A percentile compares a stretch with the other conserved stretches of the same genome.
phyloP scores from a whole-genome alignment of 2,113 vertebrate genomes.

The Polypterus bichir region DNA sequence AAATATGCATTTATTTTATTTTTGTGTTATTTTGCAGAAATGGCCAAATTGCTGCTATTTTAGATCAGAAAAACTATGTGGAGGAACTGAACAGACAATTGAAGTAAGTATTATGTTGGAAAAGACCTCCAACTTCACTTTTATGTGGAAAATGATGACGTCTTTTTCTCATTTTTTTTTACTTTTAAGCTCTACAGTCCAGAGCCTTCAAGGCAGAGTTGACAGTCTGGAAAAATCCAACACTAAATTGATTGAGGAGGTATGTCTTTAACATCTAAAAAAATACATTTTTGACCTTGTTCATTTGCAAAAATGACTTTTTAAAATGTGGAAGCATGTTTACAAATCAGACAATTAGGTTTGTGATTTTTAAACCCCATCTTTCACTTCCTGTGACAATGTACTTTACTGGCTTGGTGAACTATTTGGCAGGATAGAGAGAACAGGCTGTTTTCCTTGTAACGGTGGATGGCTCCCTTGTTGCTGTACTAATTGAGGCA shows the following conservation, averaged over 20 bases:
- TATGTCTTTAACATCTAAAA: slow-evolving; percentile 25
- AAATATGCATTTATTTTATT: not conserved
- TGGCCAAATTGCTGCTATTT: slow-evolving; percentile 84
- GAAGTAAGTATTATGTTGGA: slow-evolving; percentile 61
- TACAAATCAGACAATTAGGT: too few species aligned
- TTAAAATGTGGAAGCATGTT: too few species aligned
- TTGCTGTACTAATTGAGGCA: too few species aligned
- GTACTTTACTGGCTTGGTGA: too few species aligned
- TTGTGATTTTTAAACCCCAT: too few species aligned
- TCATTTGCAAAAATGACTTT: not conserved
- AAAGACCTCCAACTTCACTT: too few species aligned
- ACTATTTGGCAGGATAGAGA: too few species aligned
- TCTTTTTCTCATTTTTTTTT: slow-evolving; percentile 7
- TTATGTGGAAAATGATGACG: too few species aligned
- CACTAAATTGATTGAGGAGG: slow-evolving; percentile 94
- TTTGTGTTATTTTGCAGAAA: slow-evolving; percentile 51
- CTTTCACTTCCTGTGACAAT: too few species aligned
- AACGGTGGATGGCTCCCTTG: too few species aligned
- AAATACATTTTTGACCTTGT: not conserved
- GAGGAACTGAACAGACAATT: slow-evolving; percentile 92
- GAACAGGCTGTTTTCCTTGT: too few species aligned
- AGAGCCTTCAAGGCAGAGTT: slow-evolving; percentile 82
- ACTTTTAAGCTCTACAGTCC: slow-evolving; percentile 76
- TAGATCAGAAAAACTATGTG: slow-evolving; percentile 98
- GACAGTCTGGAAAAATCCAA: slow-evolving; percentile 90